Evolutionary conservation across 35 echinoderm and acorn worm genomes (phyloP).

Genomic region (Patiria miniata): DNA sequence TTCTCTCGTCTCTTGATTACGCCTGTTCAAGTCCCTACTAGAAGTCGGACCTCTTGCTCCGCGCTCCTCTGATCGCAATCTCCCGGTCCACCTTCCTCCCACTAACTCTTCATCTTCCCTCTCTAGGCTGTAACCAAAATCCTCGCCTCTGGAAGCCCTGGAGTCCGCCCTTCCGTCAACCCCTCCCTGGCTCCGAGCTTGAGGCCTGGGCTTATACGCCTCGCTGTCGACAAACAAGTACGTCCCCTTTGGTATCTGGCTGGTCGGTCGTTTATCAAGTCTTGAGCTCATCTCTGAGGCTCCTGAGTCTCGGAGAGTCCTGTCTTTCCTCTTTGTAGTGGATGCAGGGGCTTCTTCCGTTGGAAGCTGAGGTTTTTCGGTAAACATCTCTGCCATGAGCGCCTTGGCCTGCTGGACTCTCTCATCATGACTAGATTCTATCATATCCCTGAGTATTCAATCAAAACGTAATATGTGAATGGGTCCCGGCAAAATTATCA

Average conservation of each 20-base stretch:
- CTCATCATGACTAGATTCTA: conserved; percentile 63
- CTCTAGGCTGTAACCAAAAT: not conserved
- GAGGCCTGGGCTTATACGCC: not conserved
- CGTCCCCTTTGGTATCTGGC: conserved; percentile 37
- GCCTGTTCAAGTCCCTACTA: conserved; percentile 1
- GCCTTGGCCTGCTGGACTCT: conserved; percentile 71
- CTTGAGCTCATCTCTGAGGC: not conserved
- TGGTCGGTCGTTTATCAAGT: not conserved
- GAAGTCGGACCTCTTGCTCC: not conserved
- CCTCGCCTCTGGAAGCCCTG: not conserved
- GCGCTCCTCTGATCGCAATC: no score
- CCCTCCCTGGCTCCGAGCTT: not conserved
- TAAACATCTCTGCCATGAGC: conserved; percentile 83
- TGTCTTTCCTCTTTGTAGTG: not conserved
- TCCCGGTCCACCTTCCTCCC: not conserved
- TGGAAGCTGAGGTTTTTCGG: conserved; percentile 48
- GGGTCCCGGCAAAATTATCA: no score
- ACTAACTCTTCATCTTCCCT: not conserved
- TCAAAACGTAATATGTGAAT: not conserved
- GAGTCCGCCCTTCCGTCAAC: not conserved
- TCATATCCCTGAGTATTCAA: conserved; percentile 26
- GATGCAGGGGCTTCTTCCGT: conserved; percentile 18
- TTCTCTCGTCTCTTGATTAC: conserved; percentile 1
- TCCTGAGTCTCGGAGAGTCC: not conserved
- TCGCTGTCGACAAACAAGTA: conserved; percentile 70